phyloP scores from a whole-genome alignment of 2,113 vertebrate genomes.

The Odobenus rosmarus region DNA sequence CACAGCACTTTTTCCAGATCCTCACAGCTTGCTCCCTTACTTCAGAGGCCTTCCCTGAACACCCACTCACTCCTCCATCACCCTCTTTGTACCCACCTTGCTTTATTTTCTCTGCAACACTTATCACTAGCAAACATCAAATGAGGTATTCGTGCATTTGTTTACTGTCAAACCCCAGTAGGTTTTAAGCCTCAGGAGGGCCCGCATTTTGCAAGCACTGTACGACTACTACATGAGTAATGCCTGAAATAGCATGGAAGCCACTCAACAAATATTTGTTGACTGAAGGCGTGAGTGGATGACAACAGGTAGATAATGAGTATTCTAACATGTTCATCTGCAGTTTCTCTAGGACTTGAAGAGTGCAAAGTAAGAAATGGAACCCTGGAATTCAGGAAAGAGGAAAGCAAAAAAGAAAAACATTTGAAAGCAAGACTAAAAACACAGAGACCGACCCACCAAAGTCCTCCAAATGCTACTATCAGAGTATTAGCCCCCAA shows the following conservation, averaged over 20 bases:
- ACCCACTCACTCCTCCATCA: neutral
- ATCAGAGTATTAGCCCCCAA: neutral
- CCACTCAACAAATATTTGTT: neutral
- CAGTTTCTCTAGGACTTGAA: conserved; percentile 2
- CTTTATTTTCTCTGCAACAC: neutral
- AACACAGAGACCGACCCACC: neutral
- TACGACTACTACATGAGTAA: neutral
- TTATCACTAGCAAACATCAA: neutral
- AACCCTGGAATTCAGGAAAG: neutral
- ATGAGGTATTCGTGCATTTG: neutral
- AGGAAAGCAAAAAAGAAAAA: neutral
- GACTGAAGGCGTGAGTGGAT: neutral
- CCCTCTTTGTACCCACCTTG: neutral
- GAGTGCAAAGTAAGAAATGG: neutral
- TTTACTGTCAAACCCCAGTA: neutral
- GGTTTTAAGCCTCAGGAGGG: neutral
- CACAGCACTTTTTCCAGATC: neutral
- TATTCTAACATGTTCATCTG: neutral
- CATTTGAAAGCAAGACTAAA: neutral
- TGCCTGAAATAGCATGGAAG: neutral
- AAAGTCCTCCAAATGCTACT: neutral
- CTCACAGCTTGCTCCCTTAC: neutral
- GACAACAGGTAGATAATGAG: neutral
- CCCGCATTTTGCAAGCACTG: neutral
- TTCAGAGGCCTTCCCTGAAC: neutral